Evolutionary conservation across 1,140 invertebrate species (phyloP), one percentile per base, ranked within the genome.

Genomic region (Caerostris extrusa): DNA sequence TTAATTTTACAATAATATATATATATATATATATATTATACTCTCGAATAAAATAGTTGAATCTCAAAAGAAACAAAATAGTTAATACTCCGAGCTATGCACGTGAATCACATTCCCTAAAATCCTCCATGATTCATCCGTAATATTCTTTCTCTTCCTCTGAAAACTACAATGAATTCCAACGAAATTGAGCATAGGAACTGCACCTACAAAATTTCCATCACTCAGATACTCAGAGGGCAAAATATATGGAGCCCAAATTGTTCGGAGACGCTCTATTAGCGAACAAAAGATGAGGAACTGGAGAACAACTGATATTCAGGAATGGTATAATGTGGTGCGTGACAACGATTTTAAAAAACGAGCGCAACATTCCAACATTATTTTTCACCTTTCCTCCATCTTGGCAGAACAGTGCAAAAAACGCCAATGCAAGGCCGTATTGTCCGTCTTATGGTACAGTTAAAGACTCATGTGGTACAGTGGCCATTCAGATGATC

Each of bases 251-350:
- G 64, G 19, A 56, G 50, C 88, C 34, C 55, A 83, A 92, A 85
- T 92, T 92, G 90, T 61, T 60, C 55, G 61, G 60, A 92, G 85
- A 85, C 90, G 90, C 81, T 92, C 90, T 83, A 92, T 92, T 92
- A 85, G 69, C 6, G 81, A 56, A 92, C 90, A 92, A 92, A 92
- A 56, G 81, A 53, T 61, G 17, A 12, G 10, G 17, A 85, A 92
- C 90, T 92, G 81, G 82, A 85, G 81, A 81, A 58, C 81, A 60
- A 60, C 60, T 50, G 57, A 85, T 85, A 34, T 92, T 57, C 50
- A 17, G 58, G 17, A 85, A 17, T 55, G 58, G 56, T 34, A 85
- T 92, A 67, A 85, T 85, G 50, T 53, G 8, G n/a, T 81, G 19
- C 82, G 19, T 85, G 90, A 92, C 90, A 92, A 56, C 90, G 71